A percentile compares a stretch with the other conserved stretches of the same genome.
Evolutionary conservation across 2,797 vertebrate genomes (phyloP).

Genomic region (Enteromius radiatus): DNA sequence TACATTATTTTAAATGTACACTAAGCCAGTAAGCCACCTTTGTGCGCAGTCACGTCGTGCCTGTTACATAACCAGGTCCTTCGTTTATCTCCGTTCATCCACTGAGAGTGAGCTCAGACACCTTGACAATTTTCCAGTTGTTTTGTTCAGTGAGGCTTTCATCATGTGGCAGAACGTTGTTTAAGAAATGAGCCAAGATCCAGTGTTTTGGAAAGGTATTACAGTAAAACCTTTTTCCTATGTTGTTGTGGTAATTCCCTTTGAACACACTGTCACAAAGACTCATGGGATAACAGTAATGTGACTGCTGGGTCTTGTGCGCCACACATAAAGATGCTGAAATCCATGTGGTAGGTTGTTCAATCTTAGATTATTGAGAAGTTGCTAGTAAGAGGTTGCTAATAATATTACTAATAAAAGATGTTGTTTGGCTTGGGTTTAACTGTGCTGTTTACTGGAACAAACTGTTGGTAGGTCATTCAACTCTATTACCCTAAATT

Average conservation of each 20-base stretch:
- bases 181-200: conserved; percentile 26
- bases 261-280: conserved; percentile 35
- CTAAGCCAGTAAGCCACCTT: neutral
- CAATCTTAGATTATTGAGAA: neutral
- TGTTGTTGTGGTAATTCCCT: conserved; percentile 43
- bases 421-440: neutral
- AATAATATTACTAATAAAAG: neutral
- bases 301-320: conserved; percentile 3
- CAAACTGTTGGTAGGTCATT: conserved; percentile 19
- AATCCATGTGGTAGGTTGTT: neutral
- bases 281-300: conserved; percentile 13
- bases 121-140: conserved; percentile 38
- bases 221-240: conserved; percentile 45
- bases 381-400: neutral
- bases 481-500: conserved; percentile 27
- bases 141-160: conserved; percentile 35
- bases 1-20: neutral
- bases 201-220: conserved; percentile 43
- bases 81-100: conserved; percentile 15
- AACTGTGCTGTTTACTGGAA: conserved; percentile 23
- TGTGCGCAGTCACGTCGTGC: conserved; percentile 5
- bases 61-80: conserved; percentile 14
- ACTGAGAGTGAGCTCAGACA: conserved; percentile 32
- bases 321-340: neutral
- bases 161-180: conserved; percentile 30